These are phyloP conservation scores for Paraescarpia echinospica DNA, from an alignment of 1,140 invertebrate genomes.

Conservation along the genomic window DNA sequence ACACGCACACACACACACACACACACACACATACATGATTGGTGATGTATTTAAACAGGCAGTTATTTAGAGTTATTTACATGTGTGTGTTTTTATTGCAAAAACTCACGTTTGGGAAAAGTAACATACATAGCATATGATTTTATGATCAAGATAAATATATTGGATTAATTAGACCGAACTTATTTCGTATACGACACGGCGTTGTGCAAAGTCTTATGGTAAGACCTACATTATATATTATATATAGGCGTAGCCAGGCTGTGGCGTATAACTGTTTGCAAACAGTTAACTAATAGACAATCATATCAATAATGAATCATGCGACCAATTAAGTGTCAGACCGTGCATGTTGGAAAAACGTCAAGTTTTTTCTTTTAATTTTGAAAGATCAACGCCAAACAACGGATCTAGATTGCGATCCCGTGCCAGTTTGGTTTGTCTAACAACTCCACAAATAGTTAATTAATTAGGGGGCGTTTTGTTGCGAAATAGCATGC, in stretches of 20 bases:
- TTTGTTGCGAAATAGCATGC: neutral
- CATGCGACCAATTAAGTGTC: neutral
- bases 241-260: too few relatives aligned
- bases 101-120: too few relatives aligned
- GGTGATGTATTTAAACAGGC: too few relatives aligned
- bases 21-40: slow-evolving; percentile 15
- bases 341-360: neutral
- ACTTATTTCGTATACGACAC: too few relatives aligned
- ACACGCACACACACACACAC: slow-evolving; percentile 16
- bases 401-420: neutral
- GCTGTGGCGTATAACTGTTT: neutral
- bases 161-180: too few relatives aligned
- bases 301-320: neutral
- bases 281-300: neutral
- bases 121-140: too few relatives aligned
- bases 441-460: neutral
- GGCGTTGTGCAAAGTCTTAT: too few relatives aligned
- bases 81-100: too few relatives aligned
- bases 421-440: neutral
- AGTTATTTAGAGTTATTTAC: too few relatives aligned
- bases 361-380: neutral
- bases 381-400: neutral
- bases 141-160: too few relatives aligned
- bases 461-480: neutral
- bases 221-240: too few relatives aligned